These are phyloP conservation scores for Sebastes wilsoni DNA, from an alignment of 2,797 vertebrate genomes.

Conservation along the genomic window DNA sequence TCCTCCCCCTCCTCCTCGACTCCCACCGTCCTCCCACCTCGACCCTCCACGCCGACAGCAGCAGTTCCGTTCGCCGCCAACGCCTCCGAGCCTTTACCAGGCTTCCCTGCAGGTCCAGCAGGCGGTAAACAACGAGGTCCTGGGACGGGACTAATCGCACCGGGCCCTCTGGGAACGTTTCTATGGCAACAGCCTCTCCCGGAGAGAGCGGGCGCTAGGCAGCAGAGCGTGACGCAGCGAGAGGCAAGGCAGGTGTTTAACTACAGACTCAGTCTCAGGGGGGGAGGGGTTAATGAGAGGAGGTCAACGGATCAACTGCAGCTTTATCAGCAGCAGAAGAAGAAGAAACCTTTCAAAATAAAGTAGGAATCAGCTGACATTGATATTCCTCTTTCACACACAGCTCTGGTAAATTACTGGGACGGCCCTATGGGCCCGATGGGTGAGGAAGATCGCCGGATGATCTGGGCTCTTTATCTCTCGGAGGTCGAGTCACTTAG, in stretches of 20 bases:
- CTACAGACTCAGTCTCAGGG: slow-evolving; percentile 12
- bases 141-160: slow-evolving; percentile 24
- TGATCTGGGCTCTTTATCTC: too few relatives aligned
- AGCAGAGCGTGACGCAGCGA: slow-evolving; percentile 53
- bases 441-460: too few relatives aligned
- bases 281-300: neutral
- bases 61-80: neutral
- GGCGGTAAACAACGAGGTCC: slow-evolving; percentile 78
- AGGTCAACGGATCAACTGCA: neutral
- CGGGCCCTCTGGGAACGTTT: slow-evolving; percentile 73
- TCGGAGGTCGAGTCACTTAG: too few relatives aligned
- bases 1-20: slow-evolving; percentile 24
- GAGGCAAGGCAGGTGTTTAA: slow-evolving; percentile 27
- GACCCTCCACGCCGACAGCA: neutral
- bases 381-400: too few relatives aligned
- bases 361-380: too few relatives aligned
- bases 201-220: slow-evolving; percentile 67
- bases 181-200: slow-evolving; percentile 77
- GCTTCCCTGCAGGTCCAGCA: neutral
- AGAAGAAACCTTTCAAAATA: too few relatives aligned
- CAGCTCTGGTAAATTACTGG: too few relatives aligned
- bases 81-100: neutral
- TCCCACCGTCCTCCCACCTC: neutral
- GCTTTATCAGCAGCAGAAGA: neutral
- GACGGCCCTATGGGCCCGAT: too few relatives aligned